A percentile compares a stretch with the other conserved stretches of the same genome.
phyloP scores from a whole-genome alignment of 2,113 vertebrate genomes.

The Cyprinodon tularosa region DNA sequence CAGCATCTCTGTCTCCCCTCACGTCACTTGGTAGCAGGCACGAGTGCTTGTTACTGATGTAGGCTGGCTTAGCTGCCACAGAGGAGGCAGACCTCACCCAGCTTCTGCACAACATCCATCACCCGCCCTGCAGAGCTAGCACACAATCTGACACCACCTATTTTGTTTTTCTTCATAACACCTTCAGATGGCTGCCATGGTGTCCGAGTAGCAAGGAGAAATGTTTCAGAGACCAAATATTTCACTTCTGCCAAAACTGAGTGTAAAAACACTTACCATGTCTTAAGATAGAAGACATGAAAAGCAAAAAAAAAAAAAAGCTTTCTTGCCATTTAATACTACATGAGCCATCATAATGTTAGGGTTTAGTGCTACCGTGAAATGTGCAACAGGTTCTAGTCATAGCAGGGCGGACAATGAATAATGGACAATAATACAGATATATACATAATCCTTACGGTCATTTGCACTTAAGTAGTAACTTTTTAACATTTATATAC shows the following conservation, averaged over 20 bases:
- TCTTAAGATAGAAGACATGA: conserved; percentile 3
- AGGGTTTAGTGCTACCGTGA: too few relatives aligned
- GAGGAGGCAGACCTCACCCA: conserved; percentile 52
- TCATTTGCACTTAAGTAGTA: too few relatives aligned
- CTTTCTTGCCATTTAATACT: too few relatives aligned
- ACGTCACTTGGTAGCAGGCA: conserved; percentile 49
- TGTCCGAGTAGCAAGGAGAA: not conserved
- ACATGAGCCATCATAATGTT: too few relatives aligned
- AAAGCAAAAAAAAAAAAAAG: not conserved
- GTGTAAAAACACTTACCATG: not conserved
- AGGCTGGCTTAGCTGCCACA: conserved; percentile 25
- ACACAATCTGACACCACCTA: conserved; percentile 38
- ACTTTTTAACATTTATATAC: too few relatives aligned
- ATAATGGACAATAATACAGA: too few relatives aligned
- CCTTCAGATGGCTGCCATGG: conserved; percentile 5
- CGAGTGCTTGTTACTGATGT: conserved; percentile 54
- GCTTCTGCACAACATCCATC: conserved; percentile 51
- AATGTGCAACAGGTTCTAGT: too few relatives aligned
- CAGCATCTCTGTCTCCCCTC: conserved; percentile 36
- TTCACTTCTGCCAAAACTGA: not conserved
- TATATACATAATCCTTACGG: too few relatives aligned
- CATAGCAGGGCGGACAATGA: too few relatives aligned
- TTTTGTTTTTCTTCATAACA: conserved; percentile 42
- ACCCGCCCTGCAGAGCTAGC: conserved; percentile 49
- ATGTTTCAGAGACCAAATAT: not conserved